A percentile compares a stretch with the other conserved stretches of the same genome.
These are phyloP conservation scores for Pseudorhiza aurosa DNA, from an alignment of 30 jellyfish, hydroid and myxozoan species.

Conservation along the genomic window DNA sequence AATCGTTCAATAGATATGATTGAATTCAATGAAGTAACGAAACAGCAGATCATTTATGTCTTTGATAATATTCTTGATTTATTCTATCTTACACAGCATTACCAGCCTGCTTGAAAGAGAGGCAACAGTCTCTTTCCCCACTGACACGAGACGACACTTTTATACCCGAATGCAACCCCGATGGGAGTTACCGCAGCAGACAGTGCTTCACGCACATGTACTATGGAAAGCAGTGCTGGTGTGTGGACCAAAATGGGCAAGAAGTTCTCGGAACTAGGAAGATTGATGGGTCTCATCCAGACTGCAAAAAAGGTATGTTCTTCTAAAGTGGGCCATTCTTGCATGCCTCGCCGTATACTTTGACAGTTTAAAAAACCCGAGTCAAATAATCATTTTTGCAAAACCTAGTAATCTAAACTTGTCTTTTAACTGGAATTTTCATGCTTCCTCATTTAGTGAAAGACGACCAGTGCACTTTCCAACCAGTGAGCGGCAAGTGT, in stretches of 20 bases:
- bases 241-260: slow-evolving; percentile 94
- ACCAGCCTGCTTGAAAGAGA: slow-evolving; percentile 90
- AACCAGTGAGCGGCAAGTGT: slow-evolving; percentile 82
- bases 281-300: slow-evolving; percentile 99
- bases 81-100: slow-evolving; percentile 21
- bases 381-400: no score
- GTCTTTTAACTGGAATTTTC: background rate
- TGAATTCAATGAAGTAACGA: no score
- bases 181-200: slow-evolving; percentile 91
- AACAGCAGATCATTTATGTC: no score
- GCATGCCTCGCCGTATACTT: no score
- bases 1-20: no score
- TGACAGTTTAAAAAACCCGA: no score
- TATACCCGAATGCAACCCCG: slow-evolving; percentile 93
- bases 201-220: slow-evolving; percentile 94
- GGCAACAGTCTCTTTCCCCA: slow-evolving; percentile 77
- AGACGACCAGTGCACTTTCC: slow-evolving; percentile 77
- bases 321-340: background rate
- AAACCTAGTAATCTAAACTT: no score
- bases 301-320: slow-evolving; percentile 83
- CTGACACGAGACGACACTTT: slow-evolving; percentile 87
- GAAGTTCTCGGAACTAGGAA: slow-evolving; percentile 97
- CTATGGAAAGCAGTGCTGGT: slow-evolving; percentile 99
- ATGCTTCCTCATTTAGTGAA: slow-evolving; percentile 64
- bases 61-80: no score